Evolutionary conservation across 2,888 invertebrate species (phyloP), one percentile per base, ranked within the genome.

Genomic region (Pyrrhosoma nymphula): DNA sequence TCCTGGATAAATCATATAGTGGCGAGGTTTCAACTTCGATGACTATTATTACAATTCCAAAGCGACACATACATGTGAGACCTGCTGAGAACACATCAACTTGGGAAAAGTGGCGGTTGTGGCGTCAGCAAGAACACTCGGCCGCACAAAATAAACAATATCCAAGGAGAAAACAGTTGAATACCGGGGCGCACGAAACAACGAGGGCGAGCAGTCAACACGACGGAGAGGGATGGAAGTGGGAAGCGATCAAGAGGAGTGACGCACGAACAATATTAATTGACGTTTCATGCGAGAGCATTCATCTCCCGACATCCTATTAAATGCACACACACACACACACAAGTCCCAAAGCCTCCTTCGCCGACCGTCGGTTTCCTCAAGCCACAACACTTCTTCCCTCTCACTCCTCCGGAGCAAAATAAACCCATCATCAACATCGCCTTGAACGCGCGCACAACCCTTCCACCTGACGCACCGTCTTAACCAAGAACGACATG

Each of bases 381-480:
- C 75, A n/a, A 75, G n/a, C 75, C 75, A 75, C 75, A 75, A 75
- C 75, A 1, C 75, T 75, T n/a, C n/a, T n/a, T n/a, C n/a, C n/a
- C 23, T 30, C 75, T 1, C 30, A 30, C 69, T n/a, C n/a, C n/a
- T 30, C 30, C 30, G 30, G 12, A 75, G 16, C 75, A 75, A 75
- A n/a, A 75, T 30, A n/a, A 75, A 75, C n/a, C 23, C 75, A 75
- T 23, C 75, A 30, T 30, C n/a, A n/a, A n/a, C n/a, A n/a, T n/a
- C n/a, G n/a, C n/a, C n/a, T n/a, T n/a, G n/a, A n/a, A n/a, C 75
- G 75, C n/a, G 30, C 30, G 6, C 75, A 30, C 23, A 30, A n/a
- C 75, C 75, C n/a, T 75, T 23, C 30, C 20, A 75, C n/a, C 75
- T 30, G 30, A 30, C 30, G 30, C 75, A n/a, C 10, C 23, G 16